Base-by-base conservation (phyloP, 2,888 invertebrate species). In the Atethmia centrago region DNA sequence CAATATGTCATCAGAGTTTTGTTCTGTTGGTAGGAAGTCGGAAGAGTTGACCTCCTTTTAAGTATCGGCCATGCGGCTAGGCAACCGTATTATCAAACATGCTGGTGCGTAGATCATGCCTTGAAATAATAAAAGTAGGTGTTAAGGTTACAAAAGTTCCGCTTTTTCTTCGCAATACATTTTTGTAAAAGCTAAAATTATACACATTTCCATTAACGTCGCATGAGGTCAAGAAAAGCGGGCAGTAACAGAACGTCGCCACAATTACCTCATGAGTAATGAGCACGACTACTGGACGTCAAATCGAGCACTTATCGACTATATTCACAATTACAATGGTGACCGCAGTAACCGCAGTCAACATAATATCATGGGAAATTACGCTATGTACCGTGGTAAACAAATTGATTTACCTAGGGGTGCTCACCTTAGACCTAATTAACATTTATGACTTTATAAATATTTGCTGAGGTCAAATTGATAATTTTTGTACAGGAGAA, bases 301-400 rank as follows among this genome's bases (percentile, higher is more conserved):
- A 59, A 61, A 65, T 79, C 45, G 42, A 55, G n/a, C 12, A 3
- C 3, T 62, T 69, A 76, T 69, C 75, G 49, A 9, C 31, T 7
- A 25, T 14, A 25, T 16, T 42, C 16, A 67, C 47, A 70, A 83
- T 68, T 80, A 80, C 31, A 83, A 72, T 67, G 25, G 49, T 16
- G 19, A 77, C 70, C 80, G 12, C 73, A 62, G 0, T 25, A 31
- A 77, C 77, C 81, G 25, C 81, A 73, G 47, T 25, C 51, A 53
- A 69, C 64, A 74, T 56, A 45, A 56, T 78, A 69, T 82, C 72
- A 80, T 84, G 82, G 82, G 84, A 82, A 84, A 74, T 84, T 77
- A 82, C 82, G 61, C 55, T 0, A 49, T 25, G n/a, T 53, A 55
- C n/a, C 12, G n/a, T 63, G 31, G 64, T 62, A 71, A 80, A 80